Evolutionary conservation across 2,888 invertebrate species (phyloP), one percentile per base, ranked within the genome.

Genomic region (Caenorhabditis becei): DNA sequence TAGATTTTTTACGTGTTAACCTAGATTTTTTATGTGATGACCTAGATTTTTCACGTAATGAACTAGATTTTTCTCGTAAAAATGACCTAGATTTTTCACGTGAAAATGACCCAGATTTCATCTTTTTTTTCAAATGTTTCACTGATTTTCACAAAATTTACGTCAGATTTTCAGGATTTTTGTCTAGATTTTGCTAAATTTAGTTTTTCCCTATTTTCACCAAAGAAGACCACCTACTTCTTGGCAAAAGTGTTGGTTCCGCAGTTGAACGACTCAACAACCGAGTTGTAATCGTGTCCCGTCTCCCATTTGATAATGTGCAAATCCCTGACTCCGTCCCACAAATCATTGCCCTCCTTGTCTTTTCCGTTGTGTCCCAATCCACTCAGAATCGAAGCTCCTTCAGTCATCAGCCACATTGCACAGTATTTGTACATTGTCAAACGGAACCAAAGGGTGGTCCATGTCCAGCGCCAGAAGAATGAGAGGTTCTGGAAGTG

Each of bases 191-290:
- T n/a, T n/a, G n/a, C n/a, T n/a, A n/a, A n/a, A n/a, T n/a, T n/a
- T n/a, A n/a, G n/a, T n/a, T n/a, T n/a, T n/a, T n/a, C n/a, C n/a
- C n/a, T n/a, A n/a, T n/a, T n/a, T n/a, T n/a, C n/a, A n/a, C 4
- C 4, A 32, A 32, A 32, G 32, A 32, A 32, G 1, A n/a, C 24
- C 18, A 83, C 91, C 93, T 91, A 94, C 92, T 96, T 95, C 0
- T 95, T 95, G 74, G 96, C 95, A 95, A 97, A 98, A 67, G 94
- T 94, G 92, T 98, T 98, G 0, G 98, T 98, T 92, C 97, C 97
- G 79, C 95, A 95, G 92, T 98, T 98, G 92, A 98, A 98, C 49
- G 96, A 95, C 77, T 94, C 94, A 54, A 98, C 96, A 91, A 96
- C 95, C 89, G 96, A 95, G 78, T 95, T 94, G 82, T 83, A 88